Base-by-base conservation (phyloP, 2,113 vertebrate species). In the Misgurnus mizolepis region DNA sequence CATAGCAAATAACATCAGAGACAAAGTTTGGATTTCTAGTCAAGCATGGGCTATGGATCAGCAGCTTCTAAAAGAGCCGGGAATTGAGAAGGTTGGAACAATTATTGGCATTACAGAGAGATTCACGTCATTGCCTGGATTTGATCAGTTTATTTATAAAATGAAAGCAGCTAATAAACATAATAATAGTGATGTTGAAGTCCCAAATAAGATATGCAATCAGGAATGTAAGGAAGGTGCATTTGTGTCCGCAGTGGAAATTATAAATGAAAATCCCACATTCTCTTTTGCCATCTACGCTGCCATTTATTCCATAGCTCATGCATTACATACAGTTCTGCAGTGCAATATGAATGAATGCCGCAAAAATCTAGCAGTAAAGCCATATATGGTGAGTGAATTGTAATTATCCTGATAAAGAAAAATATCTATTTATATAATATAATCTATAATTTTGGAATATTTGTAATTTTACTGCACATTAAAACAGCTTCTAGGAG, bases 11-110 rank as follows among this genome's bases (percentile, higher is more conserved):
- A 94, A 95, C 0, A 0, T 96, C 67, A 93, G 85, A 0, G 86
- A 88, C 58, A 95, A 93, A 78, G 93, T 96, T 53, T 95, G 95
- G 96, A 87, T 96, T 0, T 94, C 92, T 27, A 90, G 91, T 0
- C 95, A 96, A 9, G 89, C 84, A 7, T 95, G 95, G 27, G 27
- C 27, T 34, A 34, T 34, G 27, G 27, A 34, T 34, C 27, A 34
- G 27, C 27, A 34, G 27, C 27, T 34, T 34, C 27, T 34, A 34
- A 34, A 2, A 2, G 27, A 34, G 27, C 27, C 27, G 3, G 27
- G 27, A 34, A 34, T 34, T 34, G 27, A 34, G 27, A 34, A 34
- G 27, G 27, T 34, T 34, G 27, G 27, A 34, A 34, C 27, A 34
- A 34, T 34, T 34, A 34, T 34, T 34, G 27, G 27, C 27, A 34